Conservation (phyloP, 2,797 vertebrate species). For the Odontamblyopus rebecca region DNA sequence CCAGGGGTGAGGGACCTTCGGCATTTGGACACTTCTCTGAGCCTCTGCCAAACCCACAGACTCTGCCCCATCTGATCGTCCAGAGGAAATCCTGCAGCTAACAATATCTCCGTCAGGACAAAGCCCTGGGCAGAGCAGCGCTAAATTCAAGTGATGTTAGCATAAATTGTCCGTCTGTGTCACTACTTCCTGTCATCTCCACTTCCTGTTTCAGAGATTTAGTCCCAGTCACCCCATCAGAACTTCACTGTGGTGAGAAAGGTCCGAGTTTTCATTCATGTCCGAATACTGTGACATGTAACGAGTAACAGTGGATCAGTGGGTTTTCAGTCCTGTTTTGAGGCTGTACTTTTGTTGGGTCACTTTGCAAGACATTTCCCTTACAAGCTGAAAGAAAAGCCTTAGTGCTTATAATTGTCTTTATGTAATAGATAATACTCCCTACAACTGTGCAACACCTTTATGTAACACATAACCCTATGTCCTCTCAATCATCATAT, state of each 20-base stretch:
- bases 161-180: background rate
- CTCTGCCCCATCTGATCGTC: constrained; percentile 41
- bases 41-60: constrained; percentile 68
- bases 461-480: too few species aligned
- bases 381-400: too few species aligned
- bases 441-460: too few species aligned
- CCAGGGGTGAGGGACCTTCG: too few species aligned
- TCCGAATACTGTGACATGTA: background rate
- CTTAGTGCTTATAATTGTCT: too few species aligned
- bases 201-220: constrained; percentile 24
- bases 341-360: too few species aligned
- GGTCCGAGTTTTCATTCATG: background rate
- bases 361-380: too few species aligned
- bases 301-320: too few species aligned
- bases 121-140: constrained; percentile 9
- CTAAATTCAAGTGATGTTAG: constrained; percentile 15
- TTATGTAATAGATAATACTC: too few species aligned
- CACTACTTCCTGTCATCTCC: constrained; percentile 38
- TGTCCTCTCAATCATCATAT: too few species aligned
- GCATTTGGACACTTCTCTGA: constrained; percentile 31
- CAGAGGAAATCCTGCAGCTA: constrained; percentile 76
- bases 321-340: too few species aligned
- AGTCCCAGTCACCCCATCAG: constrained; percentile 5
- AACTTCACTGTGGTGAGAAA: background rate
- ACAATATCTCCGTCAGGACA: background rate